phyloP scores from a whole-genome alignment of 2,113 vertebrate species.

The Silurus glanis region DNA sequence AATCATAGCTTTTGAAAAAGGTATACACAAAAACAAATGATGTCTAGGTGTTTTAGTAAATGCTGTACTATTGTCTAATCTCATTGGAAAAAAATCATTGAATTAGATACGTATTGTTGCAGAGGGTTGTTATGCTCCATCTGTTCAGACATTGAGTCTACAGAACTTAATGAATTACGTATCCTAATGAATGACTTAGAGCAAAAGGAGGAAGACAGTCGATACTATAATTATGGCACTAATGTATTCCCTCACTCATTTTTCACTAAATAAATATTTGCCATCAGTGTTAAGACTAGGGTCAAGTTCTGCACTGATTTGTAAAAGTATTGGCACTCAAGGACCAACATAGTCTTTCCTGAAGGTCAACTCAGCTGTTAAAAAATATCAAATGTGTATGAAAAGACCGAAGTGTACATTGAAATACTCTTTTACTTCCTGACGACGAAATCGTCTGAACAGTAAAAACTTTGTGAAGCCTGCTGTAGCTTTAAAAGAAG shows the following conservation, averaged over 20 bases:
- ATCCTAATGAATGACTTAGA: background rate
- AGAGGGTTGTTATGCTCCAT: background rate
- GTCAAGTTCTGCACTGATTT: background rate
- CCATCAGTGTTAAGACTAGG: background rate
- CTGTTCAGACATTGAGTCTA: background rate
- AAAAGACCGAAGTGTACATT: background rate
- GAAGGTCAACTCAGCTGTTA: background rate
- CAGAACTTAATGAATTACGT: background rate
- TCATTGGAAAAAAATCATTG: background rate
- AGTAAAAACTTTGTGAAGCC: background rate
- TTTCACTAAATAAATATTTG: background rate
- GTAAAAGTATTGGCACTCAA: background rate
- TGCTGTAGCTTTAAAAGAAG: background rate
- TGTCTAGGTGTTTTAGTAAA: too few relatives aligned
- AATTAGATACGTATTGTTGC: background rate
- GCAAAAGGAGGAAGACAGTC: background rate
- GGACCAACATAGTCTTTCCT: background rate
- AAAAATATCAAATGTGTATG: background rate
- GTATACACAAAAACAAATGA: too few relatives aligned
- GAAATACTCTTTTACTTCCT: background rate
- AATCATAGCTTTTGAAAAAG: too few relatives aligned
- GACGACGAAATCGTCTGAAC: background rate
- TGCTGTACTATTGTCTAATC: background rate
- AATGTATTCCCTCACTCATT: background rate
- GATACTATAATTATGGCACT: background rate